Base-by-base conservation (phyloP, 2,888 invertebrate genomes). In the Ashinkailepas kermadecensis region DNA sequence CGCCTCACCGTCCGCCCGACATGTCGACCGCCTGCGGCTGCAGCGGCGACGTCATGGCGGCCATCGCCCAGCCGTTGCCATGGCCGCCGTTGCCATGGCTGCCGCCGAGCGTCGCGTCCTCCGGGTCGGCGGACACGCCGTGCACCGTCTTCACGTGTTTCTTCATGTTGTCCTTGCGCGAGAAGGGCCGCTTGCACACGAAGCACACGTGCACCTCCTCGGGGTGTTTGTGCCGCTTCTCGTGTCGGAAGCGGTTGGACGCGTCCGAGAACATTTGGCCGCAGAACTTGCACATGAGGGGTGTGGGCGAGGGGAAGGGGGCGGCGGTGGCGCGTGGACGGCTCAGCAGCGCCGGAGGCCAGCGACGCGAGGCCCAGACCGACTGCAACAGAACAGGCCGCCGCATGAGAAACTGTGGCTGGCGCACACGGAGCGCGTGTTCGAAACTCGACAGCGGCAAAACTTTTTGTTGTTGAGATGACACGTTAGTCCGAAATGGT, bases 111-210 rank as follows among this genome's bases (percentile, higher is more conserved):
- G 15, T 56, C 10, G 12, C 56, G n/a, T 79, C 58, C 58, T 79
- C 79, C 23, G 23, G 23, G 9, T 79, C 79, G 3, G 79, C 58
- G 7, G 79, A 3, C 23, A 79, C 79, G 23, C 79, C 79, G 25
- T 79, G 79, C 23, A 79, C 79, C 25, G 79, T 79, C 58, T 79
- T 79, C 56, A 79, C 54, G 79, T 79, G 79, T 39, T 79, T 79
- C 79, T 79, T 79, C 79, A 79, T 79, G 79, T 79, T 79, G n/a
- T 79, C 79, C 79, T 79, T 79, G 25, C 79, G 79, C 23, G 79
- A 79, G 79, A 79, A 79, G 23, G 79, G 79, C 79, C 79, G 58
- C 79, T 79, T 79, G 79, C 79, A 79, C 23, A 79, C 79, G 79
- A 79, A 79, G 25, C 79, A 79, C 23, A 79, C 79, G 58, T 79